These are phyloP conservation scores for Salminus brasiliensis DNA, from an alignment of 2,113 vertebrate species.

Conservation along the genomic window DNA sequence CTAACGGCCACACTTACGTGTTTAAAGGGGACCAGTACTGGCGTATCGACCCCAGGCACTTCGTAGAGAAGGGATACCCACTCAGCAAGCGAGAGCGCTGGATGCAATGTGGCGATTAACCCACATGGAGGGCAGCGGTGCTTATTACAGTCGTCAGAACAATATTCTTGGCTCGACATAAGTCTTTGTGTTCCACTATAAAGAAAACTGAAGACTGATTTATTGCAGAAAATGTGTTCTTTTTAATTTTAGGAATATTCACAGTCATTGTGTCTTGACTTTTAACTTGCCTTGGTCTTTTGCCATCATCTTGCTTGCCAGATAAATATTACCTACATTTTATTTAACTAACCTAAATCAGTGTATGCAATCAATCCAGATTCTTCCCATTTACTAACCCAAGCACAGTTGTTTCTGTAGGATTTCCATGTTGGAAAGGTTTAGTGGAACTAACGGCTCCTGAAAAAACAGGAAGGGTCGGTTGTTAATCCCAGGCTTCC, in stretches of 20 bases:
- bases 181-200: neutral
- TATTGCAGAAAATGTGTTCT: neutral
- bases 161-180: neutral
- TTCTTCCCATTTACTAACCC: neutral
- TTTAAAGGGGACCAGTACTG: constrained; percentile 81
- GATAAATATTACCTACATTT: neutral
- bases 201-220: neutral
- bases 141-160: neutral
- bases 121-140: constrained; percentile 55
- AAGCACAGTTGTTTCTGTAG: neutral
- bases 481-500: neutral
- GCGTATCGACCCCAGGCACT: constrained; percentile 72
- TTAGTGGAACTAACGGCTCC: neutral
- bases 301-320: no score
- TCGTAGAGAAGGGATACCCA: constrained; percentile 76
- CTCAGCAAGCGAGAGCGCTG: constrained; percentile 66
- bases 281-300: neutral
- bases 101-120: constrained; percentile 78
- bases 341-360: neutral
- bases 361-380: neutral
- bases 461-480: neutral
- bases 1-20: constrained; percentile 74
- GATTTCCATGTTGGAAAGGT: neutral
- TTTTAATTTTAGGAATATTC: neutral
- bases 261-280: neutral